A percentile compares a stretch with the other conserved stretches of the same genome.
These are phyloP conservation scores for Drosophila imparisetae DNA, from an alignment of 2,888 invertebrate species.

Conservation along the genomic window DNA sequence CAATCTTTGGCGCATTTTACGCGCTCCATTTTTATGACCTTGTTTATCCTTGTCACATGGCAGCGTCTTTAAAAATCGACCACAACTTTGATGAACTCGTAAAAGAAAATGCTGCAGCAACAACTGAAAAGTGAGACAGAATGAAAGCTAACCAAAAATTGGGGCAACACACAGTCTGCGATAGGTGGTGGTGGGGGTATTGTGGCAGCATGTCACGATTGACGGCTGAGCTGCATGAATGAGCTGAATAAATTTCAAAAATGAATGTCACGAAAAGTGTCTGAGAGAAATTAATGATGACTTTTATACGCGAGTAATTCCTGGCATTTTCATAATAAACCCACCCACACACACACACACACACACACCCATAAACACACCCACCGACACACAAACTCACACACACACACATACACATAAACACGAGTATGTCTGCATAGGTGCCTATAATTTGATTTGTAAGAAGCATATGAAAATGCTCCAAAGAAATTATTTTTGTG, in stretches of 20 bases:
- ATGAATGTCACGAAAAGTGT: constrained; percentile 72
- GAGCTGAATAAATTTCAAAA: constrained; percentile 74
- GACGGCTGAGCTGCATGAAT: constrained; percentile 61
- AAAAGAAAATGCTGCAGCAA: constrained; percentile 47
- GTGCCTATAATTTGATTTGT: constrained; percentile 75
- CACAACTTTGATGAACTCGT: constrained; percentile 80
- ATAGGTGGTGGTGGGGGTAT: neutral
- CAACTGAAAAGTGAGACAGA: constrained; percentile 36
- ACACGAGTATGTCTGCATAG: constrained; percentile 31
- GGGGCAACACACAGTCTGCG: neutral
- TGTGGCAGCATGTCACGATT: constrained; percentile 29
- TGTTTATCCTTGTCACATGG: constrained; percentile 79
- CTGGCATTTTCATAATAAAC: constrained; percentile 79
- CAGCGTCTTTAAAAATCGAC: constrained; percentile 60
- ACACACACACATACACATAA: constrained; percentile 23
- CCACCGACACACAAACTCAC: constrained; percentile 14
- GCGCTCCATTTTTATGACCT: constrained; percentile 69
- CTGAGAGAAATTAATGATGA: constrained; percentile 79
- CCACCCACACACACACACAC: constrained; percentile 29
- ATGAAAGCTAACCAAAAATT: constrained; percentile 15
- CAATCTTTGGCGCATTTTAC: constrained; percentile 61
- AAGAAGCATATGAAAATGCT: constrained; percentile 58
- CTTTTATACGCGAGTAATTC: constrained; percentile 79
- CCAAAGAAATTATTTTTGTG: constrained; percentile 59
- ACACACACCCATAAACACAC: constrained; percentile 7